A percentile compares a stretch with the other conserved stretches of the same genome.
Conservation (phyloP, 2,888 invertebrate genomes). For the Amorpha juglandis region DNA sequence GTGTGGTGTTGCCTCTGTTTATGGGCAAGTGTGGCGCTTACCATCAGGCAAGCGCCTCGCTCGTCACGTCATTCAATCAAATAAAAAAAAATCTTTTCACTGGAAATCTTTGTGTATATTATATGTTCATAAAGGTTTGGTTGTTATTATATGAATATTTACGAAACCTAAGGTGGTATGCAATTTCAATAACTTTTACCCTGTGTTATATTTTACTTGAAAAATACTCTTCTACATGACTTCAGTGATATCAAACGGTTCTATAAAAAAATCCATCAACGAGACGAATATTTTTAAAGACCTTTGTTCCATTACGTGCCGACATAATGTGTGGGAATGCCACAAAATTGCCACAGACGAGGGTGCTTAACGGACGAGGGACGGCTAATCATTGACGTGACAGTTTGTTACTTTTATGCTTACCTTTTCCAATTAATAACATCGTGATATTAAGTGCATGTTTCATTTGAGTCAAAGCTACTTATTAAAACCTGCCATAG, state of each 20-base stretch:
- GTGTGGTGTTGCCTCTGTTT: too few species aligned
- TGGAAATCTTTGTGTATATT: neutral
- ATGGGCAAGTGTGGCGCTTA: too few species aligned
- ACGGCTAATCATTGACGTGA: slow-evolving; percentile 1
- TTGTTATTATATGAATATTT: too few species aligned
- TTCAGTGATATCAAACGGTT: neutral
- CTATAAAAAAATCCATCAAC: slow-evolving; percentile 17
- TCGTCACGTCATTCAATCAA: too few species aligned
- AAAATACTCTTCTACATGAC: neutral
- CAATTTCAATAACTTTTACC: too few species aligned
- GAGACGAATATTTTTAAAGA: slow-evolving; percentile 11
- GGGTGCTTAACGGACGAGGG: neutral
- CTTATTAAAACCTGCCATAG: too few species aligned
- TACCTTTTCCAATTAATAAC: neutral
- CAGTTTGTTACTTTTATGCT: neutral
- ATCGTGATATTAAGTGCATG: too few species aligned
- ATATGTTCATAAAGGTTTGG: neutral
- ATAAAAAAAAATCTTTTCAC: too few species aligned
- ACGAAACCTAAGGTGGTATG: too few species aligned
- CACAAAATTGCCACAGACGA: neutral
- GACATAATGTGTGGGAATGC: slow-evolving; percentile 10
- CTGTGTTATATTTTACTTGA: too few species aligned
- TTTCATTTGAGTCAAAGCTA: too few species aligned
- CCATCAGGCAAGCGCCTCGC: too few species aligned
- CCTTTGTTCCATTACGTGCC: slow-evolving; percentile 28